These are phyloP conservation scores for Aphaenogaster rudis DNA, from an alignment of 1,140 invertebrate species.

Conservation along the genomic window DNA sequence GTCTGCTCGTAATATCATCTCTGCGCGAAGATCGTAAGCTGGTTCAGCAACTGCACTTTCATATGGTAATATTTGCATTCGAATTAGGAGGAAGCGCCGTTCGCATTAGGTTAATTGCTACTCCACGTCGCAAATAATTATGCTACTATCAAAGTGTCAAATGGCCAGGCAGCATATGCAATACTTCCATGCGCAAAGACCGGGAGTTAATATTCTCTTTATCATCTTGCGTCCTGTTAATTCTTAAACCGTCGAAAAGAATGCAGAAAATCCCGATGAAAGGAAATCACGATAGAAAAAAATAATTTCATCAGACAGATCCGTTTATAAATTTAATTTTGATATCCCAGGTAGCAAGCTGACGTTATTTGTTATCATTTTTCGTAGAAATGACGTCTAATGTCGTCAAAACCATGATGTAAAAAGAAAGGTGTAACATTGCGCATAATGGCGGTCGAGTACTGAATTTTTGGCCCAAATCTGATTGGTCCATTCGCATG, in stretches of 20 bases:
- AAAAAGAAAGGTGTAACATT: too few species aligned
- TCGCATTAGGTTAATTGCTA: slow-evolving; percentile 60
- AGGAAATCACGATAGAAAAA: neutral
- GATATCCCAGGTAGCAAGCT: neutral
- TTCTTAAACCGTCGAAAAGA: neutral
- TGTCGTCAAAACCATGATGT: too few species aligned
- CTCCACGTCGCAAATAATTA: slow-evolving; percentile 60
- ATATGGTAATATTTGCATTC: slow-evolving; percentile 59
- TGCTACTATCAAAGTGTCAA: slow-evolving; percentile 34
- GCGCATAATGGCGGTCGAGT: too few species aligned
- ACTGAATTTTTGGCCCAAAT: too few species aligned
- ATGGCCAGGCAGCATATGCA: slow-evolving; percentile 2
- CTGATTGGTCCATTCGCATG: too few species aligned
- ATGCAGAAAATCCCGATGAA: neutral
- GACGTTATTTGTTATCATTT: too few species aligned
- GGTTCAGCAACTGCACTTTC: slow-evolving; percentile 53
- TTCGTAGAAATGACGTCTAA: too few species aligned
- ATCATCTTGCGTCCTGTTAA: neutral
- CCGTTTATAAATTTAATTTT: neutral
- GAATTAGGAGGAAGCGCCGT: slow-evolving; percentile 21
- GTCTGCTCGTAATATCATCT: slow-evolving; percentile 26
- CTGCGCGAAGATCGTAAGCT: slow-evolving; percentile 42
- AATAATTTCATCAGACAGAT: neutral
- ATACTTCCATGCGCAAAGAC: slow-evolving; percentile 1
- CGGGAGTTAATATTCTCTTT: slow-evolving; percentile 13